Percentiles rank a stretch among this genome's conserved stretches.
These are phyloP conservation scores for Tipula confusa DNA, from an alignment of 2,888 invertebrate genomes.

Conservation along the genomic window DNA sequence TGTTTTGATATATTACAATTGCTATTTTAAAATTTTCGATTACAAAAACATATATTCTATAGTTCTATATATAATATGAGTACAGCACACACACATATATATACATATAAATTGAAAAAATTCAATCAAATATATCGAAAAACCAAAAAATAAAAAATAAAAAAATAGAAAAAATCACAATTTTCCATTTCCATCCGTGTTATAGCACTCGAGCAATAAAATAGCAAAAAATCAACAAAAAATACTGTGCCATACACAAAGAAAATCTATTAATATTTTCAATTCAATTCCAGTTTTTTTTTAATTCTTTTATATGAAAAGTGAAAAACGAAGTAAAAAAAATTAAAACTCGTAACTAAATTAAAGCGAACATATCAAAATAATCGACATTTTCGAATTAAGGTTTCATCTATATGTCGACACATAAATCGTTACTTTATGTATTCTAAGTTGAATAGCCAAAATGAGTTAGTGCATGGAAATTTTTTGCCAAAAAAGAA, in stretches of 20 bases:
- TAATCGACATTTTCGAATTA: no score
- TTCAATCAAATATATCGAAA: background rate
- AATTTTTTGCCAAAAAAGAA: no score
- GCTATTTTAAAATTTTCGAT: background rate
- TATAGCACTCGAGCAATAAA: background rate
- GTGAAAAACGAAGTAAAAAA: background rate
- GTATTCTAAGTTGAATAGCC: no score
- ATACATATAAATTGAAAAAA: background rate
- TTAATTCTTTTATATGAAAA: background rate
- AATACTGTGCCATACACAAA: background rate
- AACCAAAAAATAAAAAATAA: background rate
- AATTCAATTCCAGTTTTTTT: background rate
- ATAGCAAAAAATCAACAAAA: background rate
- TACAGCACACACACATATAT: background rate
- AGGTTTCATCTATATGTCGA: no score
- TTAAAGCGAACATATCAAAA: background rate
- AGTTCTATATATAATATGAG: background rate
- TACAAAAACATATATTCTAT: background rate
- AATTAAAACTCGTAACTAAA: background rate
- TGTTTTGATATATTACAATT: background rate
- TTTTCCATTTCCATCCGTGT: constrained; percentile 12
- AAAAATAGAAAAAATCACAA: background rate
- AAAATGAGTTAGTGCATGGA: no score
- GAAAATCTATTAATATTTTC: background rate
- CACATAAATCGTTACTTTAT: no score